These are phyloP conservation scores for Heterocephalus glaber DNA, from an alignment of 2,113 vertebrate species.

Conservation along the genomic window DNA sequence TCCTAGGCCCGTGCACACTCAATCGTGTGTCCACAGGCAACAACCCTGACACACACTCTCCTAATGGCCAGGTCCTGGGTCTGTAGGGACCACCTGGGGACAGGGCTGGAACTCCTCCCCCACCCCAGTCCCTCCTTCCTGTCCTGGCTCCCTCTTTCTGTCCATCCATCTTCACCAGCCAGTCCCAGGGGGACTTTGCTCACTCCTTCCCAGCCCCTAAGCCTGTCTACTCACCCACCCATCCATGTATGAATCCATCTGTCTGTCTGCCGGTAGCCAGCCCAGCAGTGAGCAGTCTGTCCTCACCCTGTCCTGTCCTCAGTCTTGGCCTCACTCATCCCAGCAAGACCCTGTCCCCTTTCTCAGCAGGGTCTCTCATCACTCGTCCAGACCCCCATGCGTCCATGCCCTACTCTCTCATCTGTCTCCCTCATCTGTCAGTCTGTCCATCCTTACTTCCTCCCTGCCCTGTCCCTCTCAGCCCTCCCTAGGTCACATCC, in stretches of 20 bases:
- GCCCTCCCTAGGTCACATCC: conserved; percentile 61
- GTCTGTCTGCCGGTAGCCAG: not conserved
- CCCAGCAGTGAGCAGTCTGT: not conserved
- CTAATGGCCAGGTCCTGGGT: not conserved
- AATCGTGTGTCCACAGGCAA: not conserved
- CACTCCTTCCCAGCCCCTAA: not conserved
- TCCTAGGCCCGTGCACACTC: not conserved
- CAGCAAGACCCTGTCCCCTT: not conserved
- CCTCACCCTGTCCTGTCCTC: not conserved
- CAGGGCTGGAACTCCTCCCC: not conserved
- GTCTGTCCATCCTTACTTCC: conserved; percentile 45
- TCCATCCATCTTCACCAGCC: not conserved
- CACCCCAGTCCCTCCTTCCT: not conserved
- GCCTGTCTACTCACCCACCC: not conserved
- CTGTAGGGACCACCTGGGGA: not conserved
- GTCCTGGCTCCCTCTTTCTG: not conserved
- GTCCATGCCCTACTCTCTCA: not conserved
- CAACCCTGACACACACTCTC: not conserved
- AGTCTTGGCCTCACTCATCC: not conserved
- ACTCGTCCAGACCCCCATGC: not conserved
- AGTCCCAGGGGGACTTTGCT: not conserved
- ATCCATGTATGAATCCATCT: not conserved
- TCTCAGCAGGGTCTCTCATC: conserved; percentile 65
- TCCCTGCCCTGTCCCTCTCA: not conserved
- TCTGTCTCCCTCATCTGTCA: conserved; percentile 66